phyloP scores from a whole-genome alignment of 1,140 invertebrate genomes.

The Meloidogyne floridensis region DNA sequence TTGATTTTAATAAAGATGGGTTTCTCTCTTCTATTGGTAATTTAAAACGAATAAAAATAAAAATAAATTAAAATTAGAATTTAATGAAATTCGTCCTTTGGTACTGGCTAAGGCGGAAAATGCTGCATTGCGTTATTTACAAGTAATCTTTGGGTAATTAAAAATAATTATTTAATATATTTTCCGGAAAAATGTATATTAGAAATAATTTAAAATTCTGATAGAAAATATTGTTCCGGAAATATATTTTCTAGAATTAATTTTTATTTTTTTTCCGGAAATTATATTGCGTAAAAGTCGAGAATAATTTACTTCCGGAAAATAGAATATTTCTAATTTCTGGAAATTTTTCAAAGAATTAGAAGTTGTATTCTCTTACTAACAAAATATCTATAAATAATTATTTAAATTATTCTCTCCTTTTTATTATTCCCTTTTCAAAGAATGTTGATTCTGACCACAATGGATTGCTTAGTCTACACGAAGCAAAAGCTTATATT shows the following conservation, averaged over 20 bases:
- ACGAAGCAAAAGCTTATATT: conserved; percentile 61
- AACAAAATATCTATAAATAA: too few relatives aligned
- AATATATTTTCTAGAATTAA: too few relatives aligned
- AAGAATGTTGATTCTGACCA: conserved; percentile 60
- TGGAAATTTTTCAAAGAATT: background rate
- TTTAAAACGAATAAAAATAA: background rate
- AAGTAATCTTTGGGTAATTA: conserved; percentile 31
- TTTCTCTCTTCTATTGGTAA: conserved; percentile 43
- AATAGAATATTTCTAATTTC: background rate
- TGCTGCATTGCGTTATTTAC: conserved; percentile 59
- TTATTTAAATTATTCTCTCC: background rate
- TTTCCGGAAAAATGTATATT: too few relatives aligned
- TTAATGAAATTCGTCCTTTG: conserved; percentile 60
- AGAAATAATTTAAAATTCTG: too few relatives aligned
- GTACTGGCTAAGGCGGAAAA: conserved; percentile 65
- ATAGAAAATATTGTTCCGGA: background rate
- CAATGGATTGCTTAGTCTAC: conserved; percentile 58
- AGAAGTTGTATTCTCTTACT: too few relatives aligned
- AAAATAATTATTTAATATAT: too few relatives aligned
- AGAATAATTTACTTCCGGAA: too few relatives aligned
- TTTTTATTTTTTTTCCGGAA: too few relatives aligned
- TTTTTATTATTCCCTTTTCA: background rate
- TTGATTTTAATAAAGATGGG: conserved; percentile 59
- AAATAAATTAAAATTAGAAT: conserved; percentile 39
- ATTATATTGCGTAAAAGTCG: too few relatives aligned